Percentiles rank a stretch among this genome's conserved stretches.
Evolutionary conservation across 1,140 invertebrate species (phyloP).

Genomic region (Prorops nasuta): DNA sequence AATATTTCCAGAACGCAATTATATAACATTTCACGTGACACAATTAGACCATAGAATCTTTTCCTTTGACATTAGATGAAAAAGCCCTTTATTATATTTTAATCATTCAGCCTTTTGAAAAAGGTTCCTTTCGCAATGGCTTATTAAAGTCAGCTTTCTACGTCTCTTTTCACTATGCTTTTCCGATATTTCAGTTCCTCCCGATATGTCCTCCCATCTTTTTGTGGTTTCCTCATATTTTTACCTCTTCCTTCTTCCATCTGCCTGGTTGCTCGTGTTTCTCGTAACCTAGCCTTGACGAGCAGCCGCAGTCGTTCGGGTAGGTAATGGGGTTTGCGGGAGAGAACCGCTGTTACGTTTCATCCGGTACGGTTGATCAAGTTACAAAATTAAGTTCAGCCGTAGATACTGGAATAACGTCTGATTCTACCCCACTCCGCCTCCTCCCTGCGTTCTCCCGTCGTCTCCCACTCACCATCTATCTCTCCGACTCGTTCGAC

Average conservation of each 20-base stretch:
- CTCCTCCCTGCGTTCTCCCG: not conserved
- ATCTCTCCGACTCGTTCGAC: too few relatives aligned
- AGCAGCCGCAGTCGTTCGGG: constrained; percentile 30
- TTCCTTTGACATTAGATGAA: too few relatives aligned
- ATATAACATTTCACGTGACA: too few relatives aligned
- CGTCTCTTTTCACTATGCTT: constrained; percentile 5
- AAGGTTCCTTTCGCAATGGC: too few relatives aligned
- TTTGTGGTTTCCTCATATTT: not conserved
- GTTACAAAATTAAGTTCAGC: constrained; percentile 36
- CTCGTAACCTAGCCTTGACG: constrained; percentile 27
- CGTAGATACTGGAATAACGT: constrained; percentile 32
- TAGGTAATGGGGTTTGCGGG: constrained; percentile 32
- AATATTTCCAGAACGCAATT: too few relatives aligned
- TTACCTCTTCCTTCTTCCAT: not conserved
- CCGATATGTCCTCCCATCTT: not conserved
- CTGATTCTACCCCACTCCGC: constrained; percentile 1
- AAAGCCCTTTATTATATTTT: too few relatives aligned
- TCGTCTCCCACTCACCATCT: constrained; percentile 7
- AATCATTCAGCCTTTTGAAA: too few relatives aligned
- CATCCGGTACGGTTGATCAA: constrained; percentile 31
- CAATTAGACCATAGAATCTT: too few relatives aligned
- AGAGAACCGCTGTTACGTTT: constrained; percentile 26
- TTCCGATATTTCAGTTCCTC: not conserved
- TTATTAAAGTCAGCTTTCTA: not conserved
- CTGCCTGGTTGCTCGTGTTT: constrained; percentile 8